Base-by-base conservation (phyloP, 1,140 invertebrate genomes). In the Macrotrachela quadricornifera region DNA sequence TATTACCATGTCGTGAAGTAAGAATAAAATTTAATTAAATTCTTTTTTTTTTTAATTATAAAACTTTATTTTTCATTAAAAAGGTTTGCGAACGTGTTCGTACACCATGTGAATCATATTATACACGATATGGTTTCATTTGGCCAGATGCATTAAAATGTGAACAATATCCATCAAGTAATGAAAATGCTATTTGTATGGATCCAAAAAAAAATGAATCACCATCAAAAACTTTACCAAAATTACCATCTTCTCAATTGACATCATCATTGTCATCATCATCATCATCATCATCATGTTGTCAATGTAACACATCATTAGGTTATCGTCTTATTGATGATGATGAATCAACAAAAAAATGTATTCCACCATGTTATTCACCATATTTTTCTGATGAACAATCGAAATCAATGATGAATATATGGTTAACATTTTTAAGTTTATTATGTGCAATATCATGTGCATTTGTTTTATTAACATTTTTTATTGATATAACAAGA, bases 61-160 rank as follows among this genome's bases (percentile, higher is more conserved):
- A 36, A 37, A 15, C 14, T 6, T 17, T 13, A 2, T 2, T 4
- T 30, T 30, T 30, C 21, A n/a, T n/a, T n/a, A 4, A 30, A 4
- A 87, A 83, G 59, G 83, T 96, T 12, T 97, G 91, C 67, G 83
- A 88, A 62, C 73, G 88, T 39, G 88, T 90, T 0, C 46, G 48
- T 39, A 16, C 41, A 10, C 87, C 88, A 10, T 96, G 91, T 71
- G 85, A 84, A 11, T 88, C 90, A 8, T 76, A 96, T 39, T 96
- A 96, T 91, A 77, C 81, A 58, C 80, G 86, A 61, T 92, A 95
- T 69, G 87, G 86, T 38, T 95, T 96, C 70, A 78, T 79, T 38
- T 96, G 91, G 91, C 91, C 90, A 1, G 86, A 92, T 63, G 72
- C 83, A 37, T 87, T 92, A 82, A 79, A 84, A 39, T 96, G 91